Base-by-base conservation (phyloP, 1,140 invertebrate genomes). In the Agrilus planipennis region DNA sequence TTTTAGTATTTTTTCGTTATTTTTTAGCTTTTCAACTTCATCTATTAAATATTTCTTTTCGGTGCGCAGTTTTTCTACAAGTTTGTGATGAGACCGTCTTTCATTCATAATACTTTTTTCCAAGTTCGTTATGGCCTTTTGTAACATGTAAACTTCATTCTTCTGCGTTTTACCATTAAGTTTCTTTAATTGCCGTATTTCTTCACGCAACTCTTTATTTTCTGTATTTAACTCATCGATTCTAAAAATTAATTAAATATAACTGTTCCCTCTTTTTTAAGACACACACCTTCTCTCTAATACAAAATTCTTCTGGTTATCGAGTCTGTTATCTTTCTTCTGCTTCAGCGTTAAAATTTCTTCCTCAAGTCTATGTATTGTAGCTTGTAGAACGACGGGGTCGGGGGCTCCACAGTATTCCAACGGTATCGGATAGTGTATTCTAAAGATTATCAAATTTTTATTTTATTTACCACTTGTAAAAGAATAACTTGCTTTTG, bases 341-440 rank as follows among this genome's bases (percentile, higher is more conserved):
- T 3, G 3, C 2, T 23, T 11, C 15, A 36, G 6, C 9, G 6
- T 14, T 50, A 51, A 40, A 48, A 70, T 51, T 60, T 72, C 67
- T 3, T 52, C 44, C 45, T 67, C 62, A 4, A 71, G 50, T 51
- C 54, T 61, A 42, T 58, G 51, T 18, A 72, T 69, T 0, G 62
- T 69, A 4, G 57, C 53, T 61, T 70, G 67, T 14, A 71, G 49
- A 44, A 67, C 51, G 25, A 49, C 18, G 15, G 68, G 62, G 58
- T 70, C 64, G 7, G 69, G 69, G 32, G 60, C 58, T 30, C 67
- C 68, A 50, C 60, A 63, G 44, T 71, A 69, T 38, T 68, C 65
- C 44, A 72, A 30, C 9, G 68, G 62, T 37, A 71, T 50, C 23
- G 69, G 68, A 54, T 71, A 71, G 51, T 69, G 62, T 22, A 70